phyloP scores from a whole-genome alignment of 2,113 vertebrate species.

The Eleginops maclovinus region DNA sequence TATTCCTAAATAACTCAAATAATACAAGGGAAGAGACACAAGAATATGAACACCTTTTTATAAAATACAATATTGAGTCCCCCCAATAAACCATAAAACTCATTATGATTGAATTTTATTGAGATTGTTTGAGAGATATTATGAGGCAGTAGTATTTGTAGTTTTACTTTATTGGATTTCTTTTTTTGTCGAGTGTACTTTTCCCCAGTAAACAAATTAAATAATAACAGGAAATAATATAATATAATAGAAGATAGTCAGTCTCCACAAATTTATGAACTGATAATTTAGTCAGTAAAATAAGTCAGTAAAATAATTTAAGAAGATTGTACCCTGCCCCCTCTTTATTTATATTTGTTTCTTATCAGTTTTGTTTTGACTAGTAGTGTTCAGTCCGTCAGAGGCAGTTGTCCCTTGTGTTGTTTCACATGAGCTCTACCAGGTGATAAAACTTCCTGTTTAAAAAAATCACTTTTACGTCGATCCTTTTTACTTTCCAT shows the following conservation, averaged over 20 bases:
- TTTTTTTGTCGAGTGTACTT: not conserved
- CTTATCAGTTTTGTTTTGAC: slow-evolving; percentile 5
- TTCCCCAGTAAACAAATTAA: not conserved
- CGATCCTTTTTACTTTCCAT: not conserved
- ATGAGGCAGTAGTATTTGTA: not conserved
- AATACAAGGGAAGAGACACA: not conserved
- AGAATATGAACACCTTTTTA: not conserved
- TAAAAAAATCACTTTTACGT: slow-evolving; percentile 5
- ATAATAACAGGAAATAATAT: not conserved
- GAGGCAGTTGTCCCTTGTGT: not conserved
- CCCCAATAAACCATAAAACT: not conserved
- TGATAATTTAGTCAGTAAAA: too few relatives aligned
- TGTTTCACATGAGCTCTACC: not conserved
- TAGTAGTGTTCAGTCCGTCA: not conserved
- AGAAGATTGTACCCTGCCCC: not conserved
- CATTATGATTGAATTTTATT: not conserved
- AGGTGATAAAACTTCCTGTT: not conserved
- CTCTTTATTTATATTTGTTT: not conserved
- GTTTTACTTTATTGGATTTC: not conserved
- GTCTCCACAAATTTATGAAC: too few relatives aligned
- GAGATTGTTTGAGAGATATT: not conserved
- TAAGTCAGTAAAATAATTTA: not conserved
- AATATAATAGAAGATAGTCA: too few relatives aligned
- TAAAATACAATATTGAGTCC: not conserved
- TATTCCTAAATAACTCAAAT: not conserved